Evolutionary conservation across 1,140 invertebrate species (phyloP).

Genomic region (Zelostemma sp.): DNA sequence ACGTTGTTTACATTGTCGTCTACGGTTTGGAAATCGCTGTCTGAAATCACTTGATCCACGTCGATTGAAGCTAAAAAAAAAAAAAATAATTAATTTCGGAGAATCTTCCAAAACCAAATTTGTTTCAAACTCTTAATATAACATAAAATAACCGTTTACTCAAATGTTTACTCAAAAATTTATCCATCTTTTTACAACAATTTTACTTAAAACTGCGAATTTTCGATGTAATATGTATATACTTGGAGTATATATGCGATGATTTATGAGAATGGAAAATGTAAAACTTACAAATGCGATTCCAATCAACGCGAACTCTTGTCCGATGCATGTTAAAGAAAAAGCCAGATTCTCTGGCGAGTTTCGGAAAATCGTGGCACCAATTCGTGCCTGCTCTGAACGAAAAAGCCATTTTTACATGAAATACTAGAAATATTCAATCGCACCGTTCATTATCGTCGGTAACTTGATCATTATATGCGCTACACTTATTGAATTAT

Average conservation of each 20-base stretch:
- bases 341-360: conserved; percentile 77
- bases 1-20: conserved; percentile 76
- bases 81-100: neutral
- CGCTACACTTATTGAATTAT: too few species aligned
- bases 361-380: conserved; percentile 77
- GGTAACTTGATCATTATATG: too few species aligned
- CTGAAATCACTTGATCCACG: conserved; percentile 74
- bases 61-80: conserved; percentile 73
- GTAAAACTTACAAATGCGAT: conserved; percentile 74
- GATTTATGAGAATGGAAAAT: neutral
- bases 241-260: too few species aligned
- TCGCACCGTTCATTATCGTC: too few species aligned
- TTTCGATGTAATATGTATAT: too few species aligned
- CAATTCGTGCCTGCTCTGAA: conserved; percentile 72
- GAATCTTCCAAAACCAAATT: too few species aligned
- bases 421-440: too few species aligned
- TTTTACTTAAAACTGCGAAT: too few species aligned
- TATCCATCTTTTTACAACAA: too few species aligned
- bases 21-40: conserved; percentile 75
- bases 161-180: too few species aligned
- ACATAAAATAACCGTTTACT: too few species aligned
- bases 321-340: conserved; percentile 74
- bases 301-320: conserved; percentile 74
- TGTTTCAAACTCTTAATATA: too few species aligned
- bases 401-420: conserved; percentile 65